phyloP scores from a whole-genome alignment of 2,113 vertebrate species.

The Xyliphius kryptos region DNA sequence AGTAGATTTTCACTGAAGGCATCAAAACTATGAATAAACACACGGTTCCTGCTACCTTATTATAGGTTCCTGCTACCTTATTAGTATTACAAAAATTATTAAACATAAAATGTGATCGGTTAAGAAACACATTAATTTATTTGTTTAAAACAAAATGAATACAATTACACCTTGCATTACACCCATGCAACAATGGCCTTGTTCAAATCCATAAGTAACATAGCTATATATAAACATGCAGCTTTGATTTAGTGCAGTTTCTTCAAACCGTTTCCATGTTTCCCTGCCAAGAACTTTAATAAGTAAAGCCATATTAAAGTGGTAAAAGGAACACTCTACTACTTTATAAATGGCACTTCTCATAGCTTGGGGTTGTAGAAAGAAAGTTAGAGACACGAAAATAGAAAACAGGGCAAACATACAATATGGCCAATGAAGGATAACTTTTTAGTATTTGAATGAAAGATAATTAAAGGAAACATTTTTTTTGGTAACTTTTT shows the following conservation, averaged over 20 bases:
- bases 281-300: conserved; percentile 29
- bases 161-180: too few relatives aligned
- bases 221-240: conserved; percentile 31
- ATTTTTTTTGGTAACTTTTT: conserved; percentile 1
- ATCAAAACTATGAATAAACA: too few relatives aligned
- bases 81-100: too few relatives aligned
- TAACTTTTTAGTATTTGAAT: neutral
- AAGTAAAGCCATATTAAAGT: conserved; percentile 23
- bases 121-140: too few relatives aligned
- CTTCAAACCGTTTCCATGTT: conserved; percentile 31
- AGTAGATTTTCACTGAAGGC: too few relatives aligned
- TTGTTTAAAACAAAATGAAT: too few relatives aligned
- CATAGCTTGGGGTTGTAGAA: neutral
- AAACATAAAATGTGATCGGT: too few relatives aligned
- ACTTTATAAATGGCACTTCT: conserved; percentile 3
- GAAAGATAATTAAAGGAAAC: neutral
- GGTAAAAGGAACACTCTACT: neutral
- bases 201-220: neutral
- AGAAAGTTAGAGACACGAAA: neutral
- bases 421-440: neutral
- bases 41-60: too few relatives aligned
- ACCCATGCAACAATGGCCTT: neutral
- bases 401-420: neutral
- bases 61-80: too few relatives aligned
- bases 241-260: conserved; percentile 34